Percentiles rank a stretch among this genome's conserved stretches.
These are phyloP conservation scores for Gortyna flavago DNA, from an alignment of 2,888 invertebrate species.

Conservation along the genomic window DNA sequence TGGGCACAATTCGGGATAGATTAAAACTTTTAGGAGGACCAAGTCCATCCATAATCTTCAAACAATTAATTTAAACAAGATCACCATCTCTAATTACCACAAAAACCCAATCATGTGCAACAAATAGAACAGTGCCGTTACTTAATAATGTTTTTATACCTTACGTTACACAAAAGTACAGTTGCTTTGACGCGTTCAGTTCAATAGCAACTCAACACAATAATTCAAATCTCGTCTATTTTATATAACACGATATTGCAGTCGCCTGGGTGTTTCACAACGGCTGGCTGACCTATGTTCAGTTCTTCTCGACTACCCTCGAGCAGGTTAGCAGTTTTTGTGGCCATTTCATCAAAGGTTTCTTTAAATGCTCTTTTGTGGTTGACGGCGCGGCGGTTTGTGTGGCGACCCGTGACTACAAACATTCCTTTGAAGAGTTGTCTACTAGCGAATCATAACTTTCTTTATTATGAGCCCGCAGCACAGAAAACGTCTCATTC, in stretches of 20 bases:
- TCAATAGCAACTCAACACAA: conserved; percentile 75
- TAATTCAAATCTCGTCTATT: conserved; percentile 77
- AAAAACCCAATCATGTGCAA: conserved; percentile 53
- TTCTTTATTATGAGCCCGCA: background rate
- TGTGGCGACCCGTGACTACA: conserved; percentile 38
- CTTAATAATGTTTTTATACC: conserved; percentile 66
- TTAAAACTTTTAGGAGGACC: background rate
- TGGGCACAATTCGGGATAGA: background rate
- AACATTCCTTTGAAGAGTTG: conserved; percentile 37
- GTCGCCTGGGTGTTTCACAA: conserved; percentile 81
- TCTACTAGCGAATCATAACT: background rate
- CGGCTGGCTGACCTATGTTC: conserved; percentile 68
- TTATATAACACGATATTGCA: conserved; percentile 87
- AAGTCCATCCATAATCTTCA: background rate
- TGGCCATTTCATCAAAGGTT: conserved; percentile 52
- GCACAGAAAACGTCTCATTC: background rate
- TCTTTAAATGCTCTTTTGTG: conserved; percentile 41
- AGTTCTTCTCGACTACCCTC: conserved; percentile 57
- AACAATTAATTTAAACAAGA: conserved; percentile 2
- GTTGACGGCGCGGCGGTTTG: conserved; percentile 26
- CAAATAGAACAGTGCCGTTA: conserved; percentile 56
- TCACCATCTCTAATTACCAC: conserved; percentile 27
- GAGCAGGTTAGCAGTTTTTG: conserved; percentile 49
- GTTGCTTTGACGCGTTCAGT: conserved; percentile 73
- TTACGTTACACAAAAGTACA: conserved; percentile 71